Base-by-base conservation (phyloP, 2,113 vertebrate species). In the Actenoides lindsayi region DNA sequence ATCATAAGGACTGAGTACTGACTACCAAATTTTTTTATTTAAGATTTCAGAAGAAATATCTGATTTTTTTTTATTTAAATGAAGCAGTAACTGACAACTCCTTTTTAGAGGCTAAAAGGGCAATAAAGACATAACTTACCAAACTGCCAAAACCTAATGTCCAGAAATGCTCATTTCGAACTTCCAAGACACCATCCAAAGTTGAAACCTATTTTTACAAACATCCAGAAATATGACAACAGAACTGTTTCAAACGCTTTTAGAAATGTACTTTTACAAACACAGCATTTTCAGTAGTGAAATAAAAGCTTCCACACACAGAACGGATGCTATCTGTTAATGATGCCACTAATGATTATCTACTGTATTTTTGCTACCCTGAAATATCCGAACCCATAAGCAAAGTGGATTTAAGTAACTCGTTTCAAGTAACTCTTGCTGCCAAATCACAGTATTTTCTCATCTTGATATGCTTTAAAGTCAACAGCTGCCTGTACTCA, bases 131-230 rank as follows among this genome's bases (percentile, higher is more conserved):
- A 33, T 87, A 88, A 98, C 99, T 77, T 98, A 99, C 99, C 99
- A 99, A 96, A 83, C 98, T 99, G 28, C 99, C 99, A 93, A 99
- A 99, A 73, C 99, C 99, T 23, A 99, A 96, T 1, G 99, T 99
- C 99, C 99, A 99, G 96, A 99, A 99, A 95, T 99, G 99, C 73
- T 99, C 99, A 75, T 99, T 99, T 50, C 99, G 97, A 69, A 99
- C 99, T 97, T 99, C 99, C 87, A 99, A 97, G 57, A 99, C 99
- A 3, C 99, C 99, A 93, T 99, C 99, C 96, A 99, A 98, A 76
- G 99, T 99, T 21, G 99, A 99, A 77, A 99, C 99, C 99, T 99
- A 95, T 86, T 91, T 83, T 83, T 84, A 75, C 20, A 75, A 81
- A 92, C 11, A 81, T 41, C 25, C 71, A 96, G 24, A 92, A 95